Conservation (phyloP, 2,797 vertebrate genomes). For the Anniella stebbinsi region DNA sequence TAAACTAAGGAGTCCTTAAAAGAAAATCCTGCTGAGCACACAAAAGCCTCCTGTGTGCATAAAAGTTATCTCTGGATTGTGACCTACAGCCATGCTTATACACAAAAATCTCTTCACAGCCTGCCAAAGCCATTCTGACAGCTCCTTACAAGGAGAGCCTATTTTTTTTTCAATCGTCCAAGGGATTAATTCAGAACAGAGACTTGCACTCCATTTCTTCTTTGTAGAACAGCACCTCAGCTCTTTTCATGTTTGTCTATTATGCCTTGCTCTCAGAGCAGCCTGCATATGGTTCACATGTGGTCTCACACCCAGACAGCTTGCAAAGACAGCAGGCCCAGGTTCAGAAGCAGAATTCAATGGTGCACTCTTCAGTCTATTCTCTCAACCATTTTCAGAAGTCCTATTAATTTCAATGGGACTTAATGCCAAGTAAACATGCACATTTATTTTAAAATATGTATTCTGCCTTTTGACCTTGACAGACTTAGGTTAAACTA, state of each 20-base stretch:
- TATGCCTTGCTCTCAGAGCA: not conserved
- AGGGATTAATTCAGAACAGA: constrained; percentile 13
- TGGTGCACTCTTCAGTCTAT: not conserved
- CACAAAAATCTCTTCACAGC: not conserved
- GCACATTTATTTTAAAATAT: not conserved
- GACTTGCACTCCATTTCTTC: not conserved
- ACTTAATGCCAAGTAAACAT: not conserved
- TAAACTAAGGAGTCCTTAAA: not conserved
- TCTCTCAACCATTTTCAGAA: not conserved
- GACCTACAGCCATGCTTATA: not conserved
- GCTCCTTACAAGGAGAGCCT: not conserved
- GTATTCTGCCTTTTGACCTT: not conserved
- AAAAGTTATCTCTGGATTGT: not conserved
- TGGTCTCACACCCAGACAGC: not conserved
- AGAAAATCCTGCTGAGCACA: not conserved
- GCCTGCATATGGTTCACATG: not conserved
- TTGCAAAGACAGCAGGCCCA: not conserved
- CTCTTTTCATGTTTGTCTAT: not conserved
- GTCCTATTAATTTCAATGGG: not conserved
- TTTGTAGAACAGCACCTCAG: not conserved
- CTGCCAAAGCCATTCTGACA: not conserved
- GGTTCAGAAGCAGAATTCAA: not conserved
- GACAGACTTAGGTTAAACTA: not conserved
- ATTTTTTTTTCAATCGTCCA: constrained; percentile 20
- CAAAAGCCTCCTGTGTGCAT: not conserved